A percentile compares a stretch with the other conserved stretches of the same genome.
Conservation (phyloP, 2,113 vertebrate species). For the Vulpes ferrilata region DNA sequence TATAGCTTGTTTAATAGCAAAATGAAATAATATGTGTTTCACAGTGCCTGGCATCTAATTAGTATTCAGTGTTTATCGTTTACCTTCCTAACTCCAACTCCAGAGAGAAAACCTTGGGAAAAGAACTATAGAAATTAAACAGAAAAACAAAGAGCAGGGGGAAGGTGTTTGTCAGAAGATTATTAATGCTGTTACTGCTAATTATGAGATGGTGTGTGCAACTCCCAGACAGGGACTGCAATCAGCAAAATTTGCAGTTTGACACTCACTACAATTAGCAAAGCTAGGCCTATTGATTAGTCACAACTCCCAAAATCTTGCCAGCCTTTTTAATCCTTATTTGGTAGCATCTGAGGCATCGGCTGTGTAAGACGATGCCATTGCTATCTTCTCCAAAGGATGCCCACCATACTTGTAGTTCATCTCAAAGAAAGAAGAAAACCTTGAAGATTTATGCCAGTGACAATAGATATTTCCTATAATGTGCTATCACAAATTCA, state of each 20-base stretch:
- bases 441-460: neutral
- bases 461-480: neutral
- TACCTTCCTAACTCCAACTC: neutral
- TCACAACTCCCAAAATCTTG: slow-evolving; percentile 34
- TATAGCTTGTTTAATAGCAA: neutral
- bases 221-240: neutral
- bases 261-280: neutral
- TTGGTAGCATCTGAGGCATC: neutral
- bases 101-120: neutral
- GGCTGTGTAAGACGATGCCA: neutral
- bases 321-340: neutral
- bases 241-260: slow-evolving; percentile 40
- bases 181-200: slow-evolving; percentile 48
- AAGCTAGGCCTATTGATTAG: neutral
- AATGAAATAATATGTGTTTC: neutral
- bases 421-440: neutral
- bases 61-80: neutral
- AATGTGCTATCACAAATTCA: neutral
- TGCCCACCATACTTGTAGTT: neutral
- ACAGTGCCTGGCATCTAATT: neutral
- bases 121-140: neutral
- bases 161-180: neutral
- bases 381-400: neutral
- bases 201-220: neutral
- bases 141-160: neutral